Evolutionary conservation across 2,888 invertebrate genomes (phyloP).

Genomic region (Archips xylosteana): DNA sequence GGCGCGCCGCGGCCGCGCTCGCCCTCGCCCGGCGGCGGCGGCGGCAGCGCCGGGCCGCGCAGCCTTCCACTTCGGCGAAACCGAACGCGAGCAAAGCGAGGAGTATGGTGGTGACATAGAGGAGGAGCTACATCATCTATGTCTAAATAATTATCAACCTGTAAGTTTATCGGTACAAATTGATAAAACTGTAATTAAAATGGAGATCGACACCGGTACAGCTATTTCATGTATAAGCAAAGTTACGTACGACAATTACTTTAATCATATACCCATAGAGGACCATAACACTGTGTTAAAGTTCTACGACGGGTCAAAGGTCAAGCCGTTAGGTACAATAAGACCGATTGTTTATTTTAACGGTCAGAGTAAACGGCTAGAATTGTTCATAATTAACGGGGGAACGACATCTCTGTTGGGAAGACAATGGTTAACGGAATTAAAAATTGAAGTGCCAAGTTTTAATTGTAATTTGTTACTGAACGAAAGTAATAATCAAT

Average conservation of each 20-base stretch:
- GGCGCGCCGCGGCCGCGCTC: no score
- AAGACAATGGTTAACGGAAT: slow-evolving; percentile 5
- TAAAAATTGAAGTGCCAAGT: background rate
- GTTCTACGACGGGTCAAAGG: slow-evolving; percentile 18
- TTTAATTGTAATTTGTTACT: slow-evolving; percentile 1
- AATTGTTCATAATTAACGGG: slow-evolving; percentile 4
- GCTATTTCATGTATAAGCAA: slow-evolving; percentile 49
- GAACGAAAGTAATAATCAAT: background rate
- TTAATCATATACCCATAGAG: background rate
- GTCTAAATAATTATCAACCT: slow-evolving; percentile 43
- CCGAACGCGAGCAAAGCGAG: no score
- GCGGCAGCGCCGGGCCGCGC: background rate
- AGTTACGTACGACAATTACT: slow-evolving; percentile 40
- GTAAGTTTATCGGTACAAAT: slow-evolving; percentile 44
- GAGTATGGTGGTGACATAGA: background rate
- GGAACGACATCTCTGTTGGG: background rate
- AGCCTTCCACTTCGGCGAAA: no score
- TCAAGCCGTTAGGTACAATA: slow-evolving; percentile 16
- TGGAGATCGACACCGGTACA: slow-evolving; percentile 50
- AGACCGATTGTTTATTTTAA: slow-evolving; percentile 4
- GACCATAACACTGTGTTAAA: slow-evolving; percentile 7
- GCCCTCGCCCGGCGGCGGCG: background rate
- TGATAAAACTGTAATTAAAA: slow-evolving; percentile 38
- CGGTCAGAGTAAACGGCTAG: background rate
- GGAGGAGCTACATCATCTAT: slow-evolving; percentile 38